Evolutionary conservation across 1,140 invertebrate genomes (phyloP), one percentile per base, ranked within the genome.

Genomic region (Kradibia gibbosae): DNA sequence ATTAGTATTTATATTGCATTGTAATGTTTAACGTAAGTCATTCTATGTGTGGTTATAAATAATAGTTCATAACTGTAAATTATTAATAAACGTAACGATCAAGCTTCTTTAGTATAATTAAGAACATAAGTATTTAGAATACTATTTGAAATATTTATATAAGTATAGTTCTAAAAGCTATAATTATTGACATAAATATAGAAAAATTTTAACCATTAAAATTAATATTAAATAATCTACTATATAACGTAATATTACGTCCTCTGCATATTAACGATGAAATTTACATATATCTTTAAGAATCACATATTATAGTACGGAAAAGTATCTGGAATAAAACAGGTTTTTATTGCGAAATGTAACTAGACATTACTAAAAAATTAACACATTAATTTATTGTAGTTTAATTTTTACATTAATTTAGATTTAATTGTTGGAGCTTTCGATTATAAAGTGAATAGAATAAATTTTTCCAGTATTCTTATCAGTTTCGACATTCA

Each of bases 341-440:
- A 34, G 72, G 50, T 55, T 74, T 55, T 34, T 1, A 55, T 74
- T 74, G 36, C 31, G 72, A 74, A 74, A 74, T 74, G 0, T 31
- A 31, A 53, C 13, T 73, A 2, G 8, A 10, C 31, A 55, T 55
- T 48, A 72, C 39, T 42, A 25, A 22, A 72, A 67, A 45, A 55
- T 53, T 53, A 55, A 22, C 36, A 22, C n/a, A 55, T 74, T 74
- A 74, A 55, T 74, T 53, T 74, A n/a, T 22, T 48, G 5, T 48
- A 28, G 48, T 42, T 28, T 72, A n/a, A 50, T 72, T 48, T 67
- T 65, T 67, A n/a, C n/a, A n/a, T n/a, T n/a, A n/a, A 22, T 8
- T 13, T 8, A 45, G 42, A 8, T 45, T 45, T 45, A 45, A 45
- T 45, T 45, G 13, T 45, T 45, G 5, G 13, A 45, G 42, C 42